Percentiles rank a stretch among this genome's conserved stretches.
Evolutionary conservation across 1,140 invertebrate genomes (phyloP).

Genomic region (Lamellibrachia luymesi): DNA sequence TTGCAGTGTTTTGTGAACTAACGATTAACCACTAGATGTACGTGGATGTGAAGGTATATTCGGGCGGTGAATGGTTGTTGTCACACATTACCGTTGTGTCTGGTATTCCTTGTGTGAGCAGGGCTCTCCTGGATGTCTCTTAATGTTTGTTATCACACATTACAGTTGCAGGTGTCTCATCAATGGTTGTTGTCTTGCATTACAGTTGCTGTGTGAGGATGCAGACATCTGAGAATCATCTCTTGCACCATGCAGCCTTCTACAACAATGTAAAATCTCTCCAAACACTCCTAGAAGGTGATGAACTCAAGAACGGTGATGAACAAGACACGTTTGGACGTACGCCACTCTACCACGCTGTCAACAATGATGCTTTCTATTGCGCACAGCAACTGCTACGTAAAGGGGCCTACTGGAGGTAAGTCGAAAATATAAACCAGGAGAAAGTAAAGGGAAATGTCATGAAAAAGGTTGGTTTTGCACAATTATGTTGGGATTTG

Average conservation of each 20-base stretch:
- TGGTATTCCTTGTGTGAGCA: too few relatives aligned
- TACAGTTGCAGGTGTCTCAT: too few relatives aligned
- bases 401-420: constrained; percentile 62
- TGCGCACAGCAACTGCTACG: constrained; percentile 74
- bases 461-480: too few relatives aligned
- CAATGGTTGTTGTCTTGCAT: too few relatives aligned
- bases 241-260: constrained; percentile 71
- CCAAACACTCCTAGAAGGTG: constrained; percentile 72
- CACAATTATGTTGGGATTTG: too few relatives aligned
- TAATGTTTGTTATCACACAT: too few relatives aligned
- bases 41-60: background rate
- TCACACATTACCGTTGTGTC: background rate
- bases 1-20: too few relatives aligned
- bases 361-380: constrained; percentile 77
- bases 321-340: constrained; percentile 75
- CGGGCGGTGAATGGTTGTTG: background rate
- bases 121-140: too few relatives aligned
- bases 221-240: constrained; percentile 24
- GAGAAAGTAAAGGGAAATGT: background rate
- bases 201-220: background rate
- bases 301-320: constrained; percentile 65
- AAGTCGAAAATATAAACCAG: background rate
- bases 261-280: constrained; percentile 89
- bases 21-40: too few relatives aligned
- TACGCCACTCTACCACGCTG: constrained; percentile 81